Base-by-base conservation (phyloP, 1,140 invertebrate species). In the Calephelis virginiensis region DNA sequence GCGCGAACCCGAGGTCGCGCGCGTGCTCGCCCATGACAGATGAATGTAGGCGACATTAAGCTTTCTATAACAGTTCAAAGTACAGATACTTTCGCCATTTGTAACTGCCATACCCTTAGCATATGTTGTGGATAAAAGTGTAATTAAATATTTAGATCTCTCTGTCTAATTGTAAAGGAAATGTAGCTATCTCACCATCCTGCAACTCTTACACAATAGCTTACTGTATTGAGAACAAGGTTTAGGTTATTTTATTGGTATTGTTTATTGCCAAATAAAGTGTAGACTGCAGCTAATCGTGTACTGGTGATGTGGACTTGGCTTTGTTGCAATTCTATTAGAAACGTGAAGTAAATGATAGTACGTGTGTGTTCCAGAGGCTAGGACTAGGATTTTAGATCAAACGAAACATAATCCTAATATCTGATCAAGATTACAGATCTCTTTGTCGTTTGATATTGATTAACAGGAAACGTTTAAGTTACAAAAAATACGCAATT, bases 1-100 rank as follows among this genome's bases (percentile, higher is more conserved):
- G 71, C 74, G 48, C 82, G 81, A 83, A 79, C 78, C 64, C 68
- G 67, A 69, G 82, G 74, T 85, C 77, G 75, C 76, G 66, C 74
- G 76, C 76, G 78, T 77, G 49, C n/a, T 45, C 11, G 13, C 45
- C 38, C 53, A 28, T 50, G 43, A 61, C 60, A 64, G 63, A 64
- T 45, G 61, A 43, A 62, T 62, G 61, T 62, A 62, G 61, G 61
- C 63, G 63, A 64, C 63, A 64, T 64, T 64, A 28, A 64, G 63
- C 63, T 64, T 64, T 64, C 63, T 64, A 64, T 49, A 64, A 64
- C 63, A 64, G 63, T 53, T 38, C 63, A 64, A 64, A 50, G 63
- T 64, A 49, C 63, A 53, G 13, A 64, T 64, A 64, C 63, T 64
- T 64, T 64, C 63, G 63, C 63, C 63, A 53, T 64, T 64, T 64